These are phyloP conservation scores for Oreochromis niloticus DNA, from an alignment of 2,113 vertebrate genomes.

Conservation along the genomic window DNA sequence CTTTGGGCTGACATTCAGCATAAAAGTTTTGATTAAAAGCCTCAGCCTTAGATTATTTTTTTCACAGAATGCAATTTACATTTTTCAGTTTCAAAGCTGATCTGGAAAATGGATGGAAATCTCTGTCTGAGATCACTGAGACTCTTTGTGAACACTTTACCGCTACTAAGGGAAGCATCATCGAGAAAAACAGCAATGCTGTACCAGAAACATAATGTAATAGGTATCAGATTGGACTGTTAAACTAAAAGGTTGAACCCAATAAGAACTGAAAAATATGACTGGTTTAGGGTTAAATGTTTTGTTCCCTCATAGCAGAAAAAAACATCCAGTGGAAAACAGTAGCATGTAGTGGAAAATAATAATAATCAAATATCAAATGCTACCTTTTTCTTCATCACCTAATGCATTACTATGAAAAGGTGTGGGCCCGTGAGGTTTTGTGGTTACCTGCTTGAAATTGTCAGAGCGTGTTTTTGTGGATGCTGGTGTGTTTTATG, in stretches of 20 bases:
- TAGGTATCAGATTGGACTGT: fast-evolving
- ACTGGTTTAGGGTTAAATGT: fast-evolving
- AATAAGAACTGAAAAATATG: neutral
- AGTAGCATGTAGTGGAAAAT: neutral
- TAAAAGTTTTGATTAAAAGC: neutral
- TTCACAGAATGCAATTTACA: constrained; percentile 26
- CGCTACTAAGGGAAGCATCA: neutral
- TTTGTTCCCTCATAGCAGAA: neutral
- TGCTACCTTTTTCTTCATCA: neutral
- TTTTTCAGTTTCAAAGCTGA: constrained; percentile 18
- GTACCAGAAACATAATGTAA: neutral
- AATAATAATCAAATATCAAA: neutral
- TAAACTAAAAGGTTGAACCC: neutral
- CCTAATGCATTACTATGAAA: neutral
- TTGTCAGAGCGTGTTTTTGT: neutral
- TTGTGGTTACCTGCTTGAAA: constrained; percentile 22
- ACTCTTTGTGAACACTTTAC: neutral
- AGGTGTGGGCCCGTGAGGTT: neutral
- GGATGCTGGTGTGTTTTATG: neutral
- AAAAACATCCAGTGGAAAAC: neutral
- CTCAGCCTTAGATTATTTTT: neutral
- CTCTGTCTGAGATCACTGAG: neutral
- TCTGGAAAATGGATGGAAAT: constrained; percentile 28
- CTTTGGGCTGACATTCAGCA: neutral
- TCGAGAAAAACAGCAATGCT: neutral